These are phyloP conservation scores for Melanerpes formicivorus DNA, from an alignment of 2,113 vertebrate species.

Conservation along the genomic window DNA sequence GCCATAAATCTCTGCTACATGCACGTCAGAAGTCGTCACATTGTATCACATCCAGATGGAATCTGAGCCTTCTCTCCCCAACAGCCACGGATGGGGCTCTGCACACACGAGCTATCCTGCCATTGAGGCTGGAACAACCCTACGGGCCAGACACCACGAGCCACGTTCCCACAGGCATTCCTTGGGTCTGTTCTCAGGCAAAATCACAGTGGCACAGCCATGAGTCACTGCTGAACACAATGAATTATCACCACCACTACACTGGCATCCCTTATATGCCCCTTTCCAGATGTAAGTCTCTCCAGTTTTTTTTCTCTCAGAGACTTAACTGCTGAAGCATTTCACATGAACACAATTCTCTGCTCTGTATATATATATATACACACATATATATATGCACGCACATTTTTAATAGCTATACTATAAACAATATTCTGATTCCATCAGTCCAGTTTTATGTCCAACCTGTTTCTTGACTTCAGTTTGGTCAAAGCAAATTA, in stretches of 20 bases:
- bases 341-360: slow-evolving; percentile 27
- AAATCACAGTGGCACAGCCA: slow-evolving; percentile 38
- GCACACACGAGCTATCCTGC: not conserved
- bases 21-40: slow-evolving; percentile 26
- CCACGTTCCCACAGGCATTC: slow-evolving; percentile 39
- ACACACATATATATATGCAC: too few relatives aligned
- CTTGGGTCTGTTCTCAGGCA: slow-evolving; percentile 47
- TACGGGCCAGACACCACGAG: not conserved
- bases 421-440: not conserved
- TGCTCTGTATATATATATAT: not conserved
- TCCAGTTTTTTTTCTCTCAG: not conserved
- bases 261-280: not conserved
- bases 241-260: slow-evolving; percentile 32
- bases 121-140: slow-evolving; percentile 6
- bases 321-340: not conserved
- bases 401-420: not conserved
- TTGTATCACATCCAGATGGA: slow-evolving; percentile 11
- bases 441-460: not conserved
- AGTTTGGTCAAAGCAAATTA: not conserved
- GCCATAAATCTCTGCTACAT: slow-evolving; percentile 60
- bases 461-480: not conserved
- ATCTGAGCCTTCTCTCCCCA: not conserved
- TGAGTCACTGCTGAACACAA: slow-evolving; percentile 40
- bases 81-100: not conserved
- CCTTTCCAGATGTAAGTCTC: slow-evolving; percentile 20